Percentiles rank a stretch among this genome's conserved stretches.
These are phyloP conservation scores for Pocillopora grandis DNA, from an alignment of 92 coral and sea anemone species.

Conservation along the genomic window DNA sequence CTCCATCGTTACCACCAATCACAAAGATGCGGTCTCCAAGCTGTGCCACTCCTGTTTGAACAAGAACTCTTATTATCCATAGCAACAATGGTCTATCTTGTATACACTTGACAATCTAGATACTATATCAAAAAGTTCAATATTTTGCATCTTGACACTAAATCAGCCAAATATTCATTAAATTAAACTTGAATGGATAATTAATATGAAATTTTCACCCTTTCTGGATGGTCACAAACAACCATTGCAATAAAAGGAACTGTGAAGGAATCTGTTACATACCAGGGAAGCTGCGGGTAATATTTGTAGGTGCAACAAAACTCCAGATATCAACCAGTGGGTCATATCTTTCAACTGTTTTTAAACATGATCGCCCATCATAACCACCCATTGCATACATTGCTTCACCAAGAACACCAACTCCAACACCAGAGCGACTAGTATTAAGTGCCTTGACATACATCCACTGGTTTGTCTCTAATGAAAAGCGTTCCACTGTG, in stretches of 20 bases:
- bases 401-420: conserved; percentile 94
- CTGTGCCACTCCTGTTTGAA: conserved; percentile 85
- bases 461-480: conserved; percentile 87
- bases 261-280: background rate
- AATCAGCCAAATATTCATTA: background rate
- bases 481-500: conserved; percentile 86
- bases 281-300: conserved; percentile 99
- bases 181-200: background rate
- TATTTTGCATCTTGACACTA: too few relatives aligned
- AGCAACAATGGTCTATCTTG: too few relatives aligned
- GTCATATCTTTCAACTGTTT: conserved; percentile 97
- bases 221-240: background rate
- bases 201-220: background rate
- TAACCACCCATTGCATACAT: conserved; percentile 98
- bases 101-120: too few relatives aligned
- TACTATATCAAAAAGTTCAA: too few relatives aligned
- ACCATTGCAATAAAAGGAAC: too few relatives aligned
- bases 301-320: conserved; percentile 89
- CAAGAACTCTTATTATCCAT: too few relatives aligned
- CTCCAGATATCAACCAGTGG: conserved; percentile 99
- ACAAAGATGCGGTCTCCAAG: conserved; percentile 94
- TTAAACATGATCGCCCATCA: conserved; percentile 96
- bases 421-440: conserved; percentile 98
- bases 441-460: conserved; percentile 93
- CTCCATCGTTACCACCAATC: conserved; percentile 98